Base-by-base conservation (phyloP, 2,113 vertebrate species). In the Rousettus leschenaultii region DNA sequence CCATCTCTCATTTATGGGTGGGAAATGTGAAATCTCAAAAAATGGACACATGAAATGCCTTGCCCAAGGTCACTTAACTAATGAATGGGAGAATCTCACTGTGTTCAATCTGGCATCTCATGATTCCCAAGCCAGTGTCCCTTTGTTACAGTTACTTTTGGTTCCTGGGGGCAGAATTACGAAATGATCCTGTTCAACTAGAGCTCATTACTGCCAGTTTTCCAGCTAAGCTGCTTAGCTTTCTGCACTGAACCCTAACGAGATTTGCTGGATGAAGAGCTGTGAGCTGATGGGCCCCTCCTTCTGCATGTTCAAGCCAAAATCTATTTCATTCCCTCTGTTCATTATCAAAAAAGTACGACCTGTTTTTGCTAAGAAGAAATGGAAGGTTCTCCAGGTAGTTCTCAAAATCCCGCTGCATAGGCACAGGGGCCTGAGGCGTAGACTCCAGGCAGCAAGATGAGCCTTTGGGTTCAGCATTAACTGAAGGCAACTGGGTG, bases 101-200 rank as follows among this genome's bases (percentile, higher is more conserved):
- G 3, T 74, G 68, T 38, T 85, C 95, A 48, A 68, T 94, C 21
- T 65, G 35, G 15, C 0, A 10, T 90, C 90, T 98, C 97, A 84
- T 78, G 98, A 97, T 90, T 82, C 65, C 65, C n/a, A 61, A 79
- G 24, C 26, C 45, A n/a, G 33, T 21, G 16, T 8, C 40, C 48
- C 87, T 92, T 82, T n/a, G 43, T 83, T 89, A 30, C 38, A 68
- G 26, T 94, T 82, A 78, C 70, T 91, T 85, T 89, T 86, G 77
- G 78, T 53, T 97, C 53, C 51, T 88, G n/a, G 18, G 53, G 51
- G 38, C 24, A 89, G 88, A 73, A 53, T 16, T 22, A 12, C 59
- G 84, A 43, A 73, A 53, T 57, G 79, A 70, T 48, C 33, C 26
- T 40, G 35, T n/a, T 71, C 24, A 3, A 35, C 12, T 3, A 1